Base-by-base conservation (phyloP, 2,113 vertebrate species). In the Scolopax mira region DNA sequence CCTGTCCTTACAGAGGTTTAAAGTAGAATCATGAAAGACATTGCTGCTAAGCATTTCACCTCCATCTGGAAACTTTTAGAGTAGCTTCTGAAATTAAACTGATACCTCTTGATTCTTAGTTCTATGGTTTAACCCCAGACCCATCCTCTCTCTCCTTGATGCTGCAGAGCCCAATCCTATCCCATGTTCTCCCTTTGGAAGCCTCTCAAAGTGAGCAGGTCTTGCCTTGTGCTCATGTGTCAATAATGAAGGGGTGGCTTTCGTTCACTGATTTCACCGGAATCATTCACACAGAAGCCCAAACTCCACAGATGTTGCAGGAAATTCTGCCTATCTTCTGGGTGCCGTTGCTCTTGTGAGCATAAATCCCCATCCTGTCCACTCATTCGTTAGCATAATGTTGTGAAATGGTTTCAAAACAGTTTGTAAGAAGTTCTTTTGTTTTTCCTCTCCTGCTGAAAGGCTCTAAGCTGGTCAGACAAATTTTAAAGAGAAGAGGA, bases 401-500 rank as follows among this genome's bases (percentile, higher is more conserved):
- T 10, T 49, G 18, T 39, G 5, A 78, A 79, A 67, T 35, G 8
- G 7, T 33, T 89, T 84, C 41, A 62, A 49, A 78, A 54, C 4
- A 5, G 3, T 44, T 62, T 67, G 10, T 49, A 66, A 61, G 12
- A 31, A 44, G 4, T 3, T 46, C 0, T 48, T 44, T 79, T 42
- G 22, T 10, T 79, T 13, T 48, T 39, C 4, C 13, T 49, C 44
- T 86, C 6, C n/a, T 35, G 21, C 6, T 58, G 28, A 41, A 88
- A 82, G 25, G 22, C 12, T 72, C 17, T 30, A 72, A 48, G 13
- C 19, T 55, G 55, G 55, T 33, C 64, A 86, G 83, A 51, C 61
- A 75, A 87, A 79, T 81, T 67, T 67, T 35, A 80, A 81, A 93
- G 37, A 69, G 67, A 58, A 77, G 61, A 78, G 46, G 33, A 94